Evolutionary conservation across 1,140 invertebrate genomes (phyloP).

Genomic region (Diorhabda carinulata): DNA sequence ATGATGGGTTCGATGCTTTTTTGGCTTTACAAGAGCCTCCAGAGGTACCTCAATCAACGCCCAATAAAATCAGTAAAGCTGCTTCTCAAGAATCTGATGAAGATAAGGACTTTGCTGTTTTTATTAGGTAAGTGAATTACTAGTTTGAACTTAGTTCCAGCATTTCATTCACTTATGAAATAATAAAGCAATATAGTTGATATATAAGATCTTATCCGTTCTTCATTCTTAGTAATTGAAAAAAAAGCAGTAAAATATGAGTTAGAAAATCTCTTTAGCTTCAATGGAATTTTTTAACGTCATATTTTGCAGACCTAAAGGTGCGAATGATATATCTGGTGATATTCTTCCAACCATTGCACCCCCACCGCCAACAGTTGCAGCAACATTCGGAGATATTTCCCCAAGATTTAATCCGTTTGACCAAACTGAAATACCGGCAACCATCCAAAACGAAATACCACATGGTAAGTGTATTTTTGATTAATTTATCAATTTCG

Average conservation of each 20-base stretch:
- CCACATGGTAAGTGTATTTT: slow-evolving; percentile 34
- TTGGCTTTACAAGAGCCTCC: slow-evolving; percentile 71
- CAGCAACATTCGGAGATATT: slow-evolving; percentile 52
- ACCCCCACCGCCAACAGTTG: slow-evolving; percentile 61
- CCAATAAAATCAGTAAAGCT: slow-evolving; percentile 54
- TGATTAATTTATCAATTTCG: too few species aligned
- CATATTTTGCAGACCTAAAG: slow-evolving; percentile 57
- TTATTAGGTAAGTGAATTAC: slow-evolving; percentile 62
- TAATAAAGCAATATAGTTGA: too few species aligned
- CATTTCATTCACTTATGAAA: too few species aligned
- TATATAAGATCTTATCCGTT: too few species aligned
- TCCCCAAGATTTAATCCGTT: slow-evolving; percentile 67
- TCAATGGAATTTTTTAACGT: not conserved
- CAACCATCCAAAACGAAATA: slow-evolving; percentile 30
- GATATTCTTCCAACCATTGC: slow-evolving; percentile 65
- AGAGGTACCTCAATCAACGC: slow-evolving; percentile 57
- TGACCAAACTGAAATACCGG: slow-evolving; percentile 60
- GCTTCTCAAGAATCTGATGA: slow-evolving; percentile 74
- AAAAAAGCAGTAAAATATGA: too few species aligned
- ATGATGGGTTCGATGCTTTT: slow-evolving; percentile 75
- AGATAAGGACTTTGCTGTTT: slow-evolving; percentile 70
- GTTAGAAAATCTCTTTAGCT: not conserved
- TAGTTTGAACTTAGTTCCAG: not conserved
- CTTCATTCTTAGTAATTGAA: too few species aligned
- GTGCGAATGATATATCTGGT: slow-evolving; percentile 38